phyloP scores from a whole-genome alignment of 1,140 invertebrate genomes.

The Drosophila truncata region DNA sequence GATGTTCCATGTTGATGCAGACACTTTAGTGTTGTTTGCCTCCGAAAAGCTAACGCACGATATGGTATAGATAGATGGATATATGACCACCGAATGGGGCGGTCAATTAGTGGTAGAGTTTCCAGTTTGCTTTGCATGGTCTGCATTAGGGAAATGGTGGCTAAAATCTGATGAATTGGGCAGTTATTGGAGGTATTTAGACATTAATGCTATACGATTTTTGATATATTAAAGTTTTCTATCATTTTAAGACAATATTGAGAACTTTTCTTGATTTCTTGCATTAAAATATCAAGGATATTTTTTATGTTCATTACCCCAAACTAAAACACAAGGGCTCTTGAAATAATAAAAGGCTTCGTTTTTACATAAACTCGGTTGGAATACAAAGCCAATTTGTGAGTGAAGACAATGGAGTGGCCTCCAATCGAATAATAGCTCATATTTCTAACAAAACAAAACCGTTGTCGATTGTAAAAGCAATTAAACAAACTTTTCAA shows the following conservation, averaged over 20 bases:
- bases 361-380: not conserved
- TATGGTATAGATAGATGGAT: conserved; percentile 5
- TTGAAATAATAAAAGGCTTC: not conserved
- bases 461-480: not conserved
- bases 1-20: conserved; percentile 31
- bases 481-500: conserved; percentile 11
- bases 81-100: not conserved
- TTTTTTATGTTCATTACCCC: too few relatives aligned
- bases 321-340: not conserved
- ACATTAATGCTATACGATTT: not conserved
- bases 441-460: not conserved
- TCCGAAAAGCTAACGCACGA: conserved; percentile 17
- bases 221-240: too few relatives aligned
- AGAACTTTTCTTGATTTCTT: too few relatives aligned
- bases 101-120: conserved; percentile 22
- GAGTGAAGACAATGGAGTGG: conserved; percentile 12
- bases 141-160: not conserved
- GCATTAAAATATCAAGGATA: too few relatives aligned
- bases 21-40: conserved; percentile 25
- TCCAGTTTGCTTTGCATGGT: not conserved
- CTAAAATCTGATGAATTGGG: not conserved
- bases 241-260: too few relatives aligned
- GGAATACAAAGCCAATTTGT: conserved; percentile 1
- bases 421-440: conserved; percentile 5
- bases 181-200: not conserved